These are phyloP conservation scores for Ariolimax columbianus DNA, from an alignment of 2,888 invertebrate species.

Conservation along the genomic window DNA sequence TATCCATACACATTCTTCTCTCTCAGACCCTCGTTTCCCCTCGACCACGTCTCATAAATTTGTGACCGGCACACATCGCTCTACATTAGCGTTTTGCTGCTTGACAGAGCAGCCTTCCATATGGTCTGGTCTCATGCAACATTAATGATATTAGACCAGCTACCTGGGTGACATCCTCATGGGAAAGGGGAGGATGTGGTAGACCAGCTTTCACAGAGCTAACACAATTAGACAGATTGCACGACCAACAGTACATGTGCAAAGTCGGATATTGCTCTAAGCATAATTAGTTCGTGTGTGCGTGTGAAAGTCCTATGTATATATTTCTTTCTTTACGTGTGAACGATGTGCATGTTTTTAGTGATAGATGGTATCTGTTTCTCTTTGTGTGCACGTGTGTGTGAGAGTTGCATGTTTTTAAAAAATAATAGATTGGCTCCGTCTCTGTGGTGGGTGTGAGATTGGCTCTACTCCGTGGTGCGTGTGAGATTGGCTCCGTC, in stretches of 20 bases:
- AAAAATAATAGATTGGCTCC: too few species aligned
- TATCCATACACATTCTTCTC: background rate
- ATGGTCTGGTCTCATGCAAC: constrained; percentile 40
- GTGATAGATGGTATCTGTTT: background rate
- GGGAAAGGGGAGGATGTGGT: too few species aligned
- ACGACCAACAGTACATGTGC: constrained; percentile 28
- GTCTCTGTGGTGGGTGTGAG: too few species aligned
- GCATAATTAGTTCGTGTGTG: background rate
- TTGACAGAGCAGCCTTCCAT: constrained; percentile 23
- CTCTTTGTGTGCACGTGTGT: too few species aligned
- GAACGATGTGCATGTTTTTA: too few species aligned
- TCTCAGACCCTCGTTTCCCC: background rate
- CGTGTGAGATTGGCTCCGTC: too few species aligned
- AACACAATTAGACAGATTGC: constrained; percentile 44
- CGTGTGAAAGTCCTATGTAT: background rate
- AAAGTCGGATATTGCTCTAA: background rate
- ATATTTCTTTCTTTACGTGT: background rate
- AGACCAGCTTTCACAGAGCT: constrained; percentile 24
- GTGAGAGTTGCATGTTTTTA: too few species aligned
- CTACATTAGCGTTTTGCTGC: constrained; percentile 4
- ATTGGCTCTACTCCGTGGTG: too few species aligned
- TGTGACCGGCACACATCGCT: constrained; percentile 3
- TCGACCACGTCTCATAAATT: background rate
- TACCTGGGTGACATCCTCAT: constrained; percentile 15
- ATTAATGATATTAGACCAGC: constrained; percentile 44